Percentiles rank a stretch among this genome's conserved stretches.
These are phyloP conservation scores for Drosophila antonietae DNA, from an alignment of 2,888 invertebrate species.

Conservation along the genomic window DNA sequence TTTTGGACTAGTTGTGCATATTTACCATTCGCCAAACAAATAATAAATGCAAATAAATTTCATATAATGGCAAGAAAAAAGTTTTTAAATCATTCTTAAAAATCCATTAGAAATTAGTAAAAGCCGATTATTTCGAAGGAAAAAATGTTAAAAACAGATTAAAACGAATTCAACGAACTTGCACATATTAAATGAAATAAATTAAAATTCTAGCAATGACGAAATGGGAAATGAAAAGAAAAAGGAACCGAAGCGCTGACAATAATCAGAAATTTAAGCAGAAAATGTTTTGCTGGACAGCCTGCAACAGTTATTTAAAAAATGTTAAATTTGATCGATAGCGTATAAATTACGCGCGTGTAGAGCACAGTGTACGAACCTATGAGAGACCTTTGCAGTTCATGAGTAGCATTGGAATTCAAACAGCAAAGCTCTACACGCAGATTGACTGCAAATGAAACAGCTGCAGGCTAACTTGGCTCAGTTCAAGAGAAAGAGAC, in stretches of 20 bases:
- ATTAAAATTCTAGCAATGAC: not conserved
- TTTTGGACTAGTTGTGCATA: not conserved
- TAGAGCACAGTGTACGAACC: constrained; percentile 10
- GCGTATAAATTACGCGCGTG: not conserved
- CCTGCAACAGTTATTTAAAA: not conserved
- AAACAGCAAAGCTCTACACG: constrained; percentile 10
- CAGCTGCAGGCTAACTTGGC: constrained; percentile 8
- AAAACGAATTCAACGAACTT: not conserved
- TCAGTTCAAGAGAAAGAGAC: not conserved
- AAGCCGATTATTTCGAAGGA: not conserved
- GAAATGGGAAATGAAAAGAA: too few species aligned
- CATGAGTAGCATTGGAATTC: constrained; percentile 16
- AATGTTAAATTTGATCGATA: not conserved
- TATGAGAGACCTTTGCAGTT: constrained; percentile 1
- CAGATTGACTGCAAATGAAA: constrained; percentile 53
- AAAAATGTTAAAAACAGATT: not conserved
- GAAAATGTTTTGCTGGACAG: not conserved
- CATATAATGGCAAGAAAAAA: constrained; percentile 7
- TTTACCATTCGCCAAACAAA: constrained; percentile 2
- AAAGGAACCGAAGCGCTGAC: not conserved
- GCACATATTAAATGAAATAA: too few species aligned
- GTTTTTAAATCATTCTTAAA: constrained; percentile 9
- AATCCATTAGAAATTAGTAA: constrained; percentile 1
- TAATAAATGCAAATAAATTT: constrained; percentile 2
- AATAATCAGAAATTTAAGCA: not conserved